Evolutionary conservation across 2,888 invertebrate species (phyloP).

Genomic region (Sminthurinus aureus): DNA sequence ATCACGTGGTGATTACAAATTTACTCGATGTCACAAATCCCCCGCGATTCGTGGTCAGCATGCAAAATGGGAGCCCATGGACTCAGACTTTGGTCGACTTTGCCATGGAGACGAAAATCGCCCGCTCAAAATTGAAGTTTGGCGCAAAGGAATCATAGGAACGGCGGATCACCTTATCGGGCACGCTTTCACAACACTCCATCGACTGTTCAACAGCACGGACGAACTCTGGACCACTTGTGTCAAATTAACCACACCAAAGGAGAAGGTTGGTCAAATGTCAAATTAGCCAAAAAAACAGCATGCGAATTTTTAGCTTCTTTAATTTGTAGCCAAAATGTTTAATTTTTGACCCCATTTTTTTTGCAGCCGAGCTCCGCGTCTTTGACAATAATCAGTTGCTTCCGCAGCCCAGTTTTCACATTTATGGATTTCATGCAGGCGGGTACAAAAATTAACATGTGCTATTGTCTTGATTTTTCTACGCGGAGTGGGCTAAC

Average conservation of each 20-base stretch:
- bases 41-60: slow-evolving; percentile 67
- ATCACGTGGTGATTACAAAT: no score
- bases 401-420: background rate
- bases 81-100: slow-evolving; percentile 64
- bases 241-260: background rate
- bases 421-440: slow-evolving; percentile 3
- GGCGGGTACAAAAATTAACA: background rate
- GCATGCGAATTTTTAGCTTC: no score
- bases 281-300: no score
- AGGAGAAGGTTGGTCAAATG: slow-evolving; percentile 10
- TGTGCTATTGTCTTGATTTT: background rate
- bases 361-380: background rate
- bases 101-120: slow-evolving; percentile 68
- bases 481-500: background rate
- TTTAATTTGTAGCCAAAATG: no score
- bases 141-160: slow-evolving; percentile 64
- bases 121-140: slow-evolving; percentile 66
- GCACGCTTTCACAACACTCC: slow-evolving; percentile 64
- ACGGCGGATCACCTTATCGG: slow-evolving; percentile 64
- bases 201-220: slow-evolving; percentile 61
- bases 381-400: background rate
- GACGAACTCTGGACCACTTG: slow-evolving; percentile 46
- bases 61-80: slow-evolving; percentile 67
- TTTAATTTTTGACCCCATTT: no score
- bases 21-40: slow-evolving; percentile 66